Evolutionary conservation across 30 jellyfish, hydroid and myxozoan species (phyloP), one percentile per base, ranked within the genome.

Genomic region (Chironex yamaguchii): DNA sequence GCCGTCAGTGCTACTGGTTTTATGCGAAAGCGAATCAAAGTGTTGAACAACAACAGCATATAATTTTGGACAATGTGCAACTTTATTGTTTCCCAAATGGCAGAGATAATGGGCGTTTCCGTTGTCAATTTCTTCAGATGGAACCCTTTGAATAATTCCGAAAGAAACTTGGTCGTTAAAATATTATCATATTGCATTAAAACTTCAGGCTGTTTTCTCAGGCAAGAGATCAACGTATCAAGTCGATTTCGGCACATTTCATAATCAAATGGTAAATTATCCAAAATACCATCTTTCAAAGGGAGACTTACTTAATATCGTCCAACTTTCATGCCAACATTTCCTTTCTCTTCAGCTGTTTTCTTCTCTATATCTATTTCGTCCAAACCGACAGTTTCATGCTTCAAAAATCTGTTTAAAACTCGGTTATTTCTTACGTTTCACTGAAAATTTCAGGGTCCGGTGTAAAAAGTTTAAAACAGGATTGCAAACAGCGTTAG

Each of bases 271-370:
- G 79, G 4, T n/a, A n/a, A n/a, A n/a, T n/a, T n/a, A n/a, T 66
- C 79, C 20, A 34, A 14, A 3, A 66, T 66, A 21, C 33, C 79
- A 14, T 24, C 20, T 14, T 34, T 11, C 79, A 11, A 66, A 6
- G 65, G 64, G 29, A 66, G 79, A 34, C 58, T 27, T 66, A 66
- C 79, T 66, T 66, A 14, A 32, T 54, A 54, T 28, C 71, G 71
- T 66, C 29, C 65, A n/a, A 53, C 65, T 53, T 66, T 66, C 20
- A 66, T 21, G 24, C 33, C 29, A n/a, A n/a, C n/a, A n/a, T n/a
- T n/a, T n/a, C n/a, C n/a, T n/a, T n/a, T n/a, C n/a, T n/a, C n/a
- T n/a, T 3, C 33, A 21, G 29, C 24, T 3, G 20, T 34, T 11
- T 9, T 34, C 71, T 54, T 4, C 25, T 54, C 23, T 54, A 54